Percentiles rank a stretch among this genome's conserved stretches.
phyloP scores from a whole-genome alignment of 2,888 invertebrate genomes.

The Scrobipalpa costella region DNA sequence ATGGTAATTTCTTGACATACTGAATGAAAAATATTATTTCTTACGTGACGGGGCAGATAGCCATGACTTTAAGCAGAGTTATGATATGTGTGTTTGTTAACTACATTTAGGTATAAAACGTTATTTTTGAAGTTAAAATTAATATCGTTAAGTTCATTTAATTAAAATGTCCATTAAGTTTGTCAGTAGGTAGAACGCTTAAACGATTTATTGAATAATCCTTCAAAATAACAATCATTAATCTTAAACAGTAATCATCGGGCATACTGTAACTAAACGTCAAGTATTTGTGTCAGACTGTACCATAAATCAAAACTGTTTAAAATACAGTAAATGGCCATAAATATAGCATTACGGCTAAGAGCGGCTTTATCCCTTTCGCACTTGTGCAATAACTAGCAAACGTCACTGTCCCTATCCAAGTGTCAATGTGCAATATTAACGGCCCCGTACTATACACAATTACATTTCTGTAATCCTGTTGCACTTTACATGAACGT shows the following conservation, averaged over 20 bases:
- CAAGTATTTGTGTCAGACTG: slow-evolving; percentile 11
- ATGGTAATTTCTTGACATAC: too few species aligned
- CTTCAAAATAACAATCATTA: slow-evolving; percentile 11
- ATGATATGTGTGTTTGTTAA: background rate
- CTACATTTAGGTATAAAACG: background rate
- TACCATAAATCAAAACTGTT: slow-evolving; percentile 9
- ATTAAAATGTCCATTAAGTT: background rate
- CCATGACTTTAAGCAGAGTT: too few species aligned
- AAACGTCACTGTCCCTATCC: too few species aligned
- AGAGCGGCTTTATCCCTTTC: too few species aligned
- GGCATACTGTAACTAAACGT: slow-evolving; percentile 14
- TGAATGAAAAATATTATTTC: too few species aligned
- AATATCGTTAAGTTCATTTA: background rate
- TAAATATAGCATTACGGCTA: too few species aligned
- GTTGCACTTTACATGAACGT: slow-evolving; percentile 3
- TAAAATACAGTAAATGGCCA: background rate
- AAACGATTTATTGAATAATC: slow-evolving; percentile 9
- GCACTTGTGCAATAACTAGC: too few species aligned
- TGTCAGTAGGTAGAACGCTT: background rate
- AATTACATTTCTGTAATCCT: background rate
- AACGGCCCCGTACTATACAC: background rate
- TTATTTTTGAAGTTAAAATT: background rate
- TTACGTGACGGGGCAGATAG: too few species aligned
- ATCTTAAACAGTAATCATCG: slow-evolving; percentile 10
- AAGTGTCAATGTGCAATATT: too few species aligned